phyloP scores from a whole-genome alignment of 2,797 vertebrate genomes.

The Hypotaenidia okinawae region DNA sequence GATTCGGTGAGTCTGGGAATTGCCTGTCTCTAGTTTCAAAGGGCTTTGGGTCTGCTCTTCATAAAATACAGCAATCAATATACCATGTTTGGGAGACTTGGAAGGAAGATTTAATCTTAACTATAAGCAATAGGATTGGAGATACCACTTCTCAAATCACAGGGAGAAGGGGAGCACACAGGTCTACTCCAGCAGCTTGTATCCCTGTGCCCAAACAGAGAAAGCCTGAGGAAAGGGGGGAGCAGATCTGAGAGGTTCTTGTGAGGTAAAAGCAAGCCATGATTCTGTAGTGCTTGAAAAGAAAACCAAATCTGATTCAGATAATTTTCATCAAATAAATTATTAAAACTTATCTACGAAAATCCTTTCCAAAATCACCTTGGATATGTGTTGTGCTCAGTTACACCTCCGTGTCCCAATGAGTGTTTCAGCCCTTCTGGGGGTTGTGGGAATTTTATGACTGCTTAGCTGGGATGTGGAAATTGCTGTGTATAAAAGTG shows the following conservation, averaged over 20 bases:
- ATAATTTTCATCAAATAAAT: background rate
- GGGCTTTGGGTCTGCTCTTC: background rate
- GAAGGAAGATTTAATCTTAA: background rate
- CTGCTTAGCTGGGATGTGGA: background rate
- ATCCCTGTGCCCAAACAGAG: background rate
- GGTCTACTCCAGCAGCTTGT: background rate
- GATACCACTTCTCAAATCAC: background rate
- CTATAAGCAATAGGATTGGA: background rate
- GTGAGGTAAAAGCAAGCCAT: background rate
- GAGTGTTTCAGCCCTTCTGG: background rate
- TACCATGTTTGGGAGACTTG: background rate
- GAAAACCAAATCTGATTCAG: background rate
- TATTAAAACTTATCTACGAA: background rate
- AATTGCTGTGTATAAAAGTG: background rate
- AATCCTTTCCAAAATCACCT: background rate
- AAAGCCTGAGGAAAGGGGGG: background rate
- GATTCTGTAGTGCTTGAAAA: background rate
- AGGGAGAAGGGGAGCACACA: background rate
- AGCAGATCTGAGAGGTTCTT: background rate
- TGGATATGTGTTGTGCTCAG: background rate
- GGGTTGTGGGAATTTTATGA: no score
- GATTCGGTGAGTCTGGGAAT: background rate
- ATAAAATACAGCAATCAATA: background rate
- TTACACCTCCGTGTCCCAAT: rapidly evolving
- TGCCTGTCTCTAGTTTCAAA: background rate